Evolutionary conservation across 2,888 invertebrate genomes (phyloP), one percentile per base, ranked within the genome.

Genomic region (Leptodirus hochenwartii): DNA sequence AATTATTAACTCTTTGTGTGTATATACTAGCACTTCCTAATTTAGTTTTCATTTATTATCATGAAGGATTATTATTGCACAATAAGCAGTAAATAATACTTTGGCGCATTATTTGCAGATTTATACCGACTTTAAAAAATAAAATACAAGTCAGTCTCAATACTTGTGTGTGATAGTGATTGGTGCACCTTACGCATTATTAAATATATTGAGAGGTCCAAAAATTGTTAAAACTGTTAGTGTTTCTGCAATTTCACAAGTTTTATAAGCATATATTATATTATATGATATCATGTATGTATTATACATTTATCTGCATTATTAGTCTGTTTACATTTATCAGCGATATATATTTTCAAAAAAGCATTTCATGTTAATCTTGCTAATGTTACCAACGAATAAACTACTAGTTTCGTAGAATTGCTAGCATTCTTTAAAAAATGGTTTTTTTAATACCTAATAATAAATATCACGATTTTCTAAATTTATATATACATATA

Each of bases 201-300:
- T 44, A 24, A 31, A 37, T 31, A 44, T 44, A 51, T 47, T 51
- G 53, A 53, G 54, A 53, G 56, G 53, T 54, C 56, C 53, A 56
- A 51, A n/a, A 39, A 54, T 53, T 54, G 54, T 54, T 52, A 52
- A 53, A 41, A 49, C 47, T 53, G 50, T 53, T 54, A 53, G 53
- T 49, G 50, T 53, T 53, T 54, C 54, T 53, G 56, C 54, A 53
- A 54, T 53, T 54, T 54, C 54, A 54, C 53, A 56, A 51, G 51
- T 55, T 56, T 56, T 56, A 53, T 54, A 54, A 50, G 47, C 50
- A 51, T 53, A 51, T 50, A 48, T 45, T 47, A 44, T 47, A 49
- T 49, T 40, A 41, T 45, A 51, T 49, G 47, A 25, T 48, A 41
- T 13, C 10, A 30, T 27, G 29, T 28, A 36, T 47, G 45, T 47